Evolutionary conservation across 2,888 invertebrate genomes (phyloP), one percentile per base, ranked within the genome.

Genomic region (Platycheirus rosarum): DNA sequence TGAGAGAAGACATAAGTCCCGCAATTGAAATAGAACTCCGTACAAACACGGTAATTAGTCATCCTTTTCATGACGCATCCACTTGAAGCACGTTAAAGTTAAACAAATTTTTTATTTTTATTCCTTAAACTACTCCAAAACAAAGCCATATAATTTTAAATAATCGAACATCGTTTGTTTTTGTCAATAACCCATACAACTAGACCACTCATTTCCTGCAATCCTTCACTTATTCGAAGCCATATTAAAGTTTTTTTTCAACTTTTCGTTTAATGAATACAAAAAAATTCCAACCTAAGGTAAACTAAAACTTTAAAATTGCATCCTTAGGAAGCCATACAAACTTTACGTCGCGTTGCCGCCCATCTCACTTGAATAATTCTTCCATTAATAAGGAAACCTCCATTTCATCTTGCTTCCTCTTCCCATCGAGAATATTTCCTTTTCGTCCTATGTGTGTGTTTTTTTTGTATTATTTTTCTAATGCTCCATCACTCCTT

Each of bases 351-450:
- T 18, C 18, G 3, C 23, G 2, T 29, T 26, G 35, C 44, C 42
- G 23, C 35, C 73, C 60, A 32, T 71, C 66, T 48, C 80, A 48
- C 76, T 76, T 76, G 76, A 82, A 82, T 82, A 82, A 76, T 76
- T 82, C 66, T 42, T 71, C 55, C 80, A 82, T 82, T 82, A 82
- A 82, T 82, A 76, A 76, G 80, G 76, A 82, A 82, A 76, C 71
- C 76, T 65, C 66, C 62, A 76, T 71, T 76, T 71, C 62, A 66
- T 66, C 48, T 60, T 26, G 60, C 49, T 65, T 76, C 23, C 51
- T 55, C 1, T 60, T 13, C 20, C 13, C 37, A 16, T 55, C 40
- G 40, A 40, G 57, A 13, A 53, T 51, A 51, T 63, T 66, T 23
- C 23, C 6, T 23, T 40, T 53, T 53, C 40, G 32, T 40, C 13